These are phyloP conservation scores for Azemiops feae DNA, from an alignment of 2,113 vertebrate species.

Conservation along the genomic window DNA sequence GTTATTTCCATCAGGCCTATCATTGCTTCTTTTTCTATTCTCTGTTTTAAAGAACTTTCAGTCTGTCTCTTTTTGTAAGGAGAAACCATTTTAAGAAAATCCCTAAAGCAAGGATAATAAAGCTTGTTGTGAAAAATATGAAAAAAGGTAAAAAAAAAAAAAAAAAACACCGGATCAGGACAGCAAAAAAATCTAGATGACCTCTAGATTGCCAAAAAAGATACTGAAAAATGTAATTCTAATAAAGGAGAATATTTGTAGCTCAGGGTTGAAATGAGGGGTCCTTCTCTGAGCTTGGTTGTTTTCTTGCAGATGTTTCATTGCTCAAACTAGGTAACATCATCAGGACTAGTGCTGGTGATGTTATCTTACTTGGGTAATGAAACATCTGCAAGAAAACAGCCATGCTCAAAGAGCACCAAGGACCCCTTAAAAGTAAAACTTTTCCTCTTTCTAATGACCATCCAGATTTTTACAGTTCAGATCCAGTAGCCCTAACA, in stretches of 20 bases:
- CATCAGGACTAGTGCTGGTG: background rate
- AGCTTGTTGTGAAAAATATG: background rate
- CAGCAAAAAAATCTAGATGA: background rate
- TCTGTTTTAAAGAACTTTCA: background rate
- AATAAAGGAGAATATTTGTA: background rate
- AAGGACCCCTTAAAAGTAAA: background rate
- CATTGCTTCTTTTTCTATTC: background rate
- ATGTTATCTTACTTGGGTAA: background rate
- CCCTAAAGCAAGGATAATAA: background rate
- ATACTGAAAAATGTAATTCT: background rate
- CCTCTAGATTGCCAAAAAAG: background rate
- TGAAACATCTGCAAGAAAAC: background rate
- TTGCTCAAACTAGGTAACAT: background rate
- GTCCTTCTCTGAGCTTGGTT: background rate
- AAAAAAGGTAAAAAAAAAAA: background rate
- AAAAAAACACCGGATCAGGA: background rate
- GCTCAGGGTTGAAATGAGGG: background rate
- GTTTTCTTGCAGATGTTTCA: background rate
- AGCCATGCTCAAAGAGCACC: background rate
- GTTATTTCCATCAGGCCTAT: background rate
- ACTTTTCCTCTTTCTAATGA: background rate
- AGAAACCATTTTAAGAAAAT: background rate
- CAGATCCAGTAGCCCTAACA: background rate
- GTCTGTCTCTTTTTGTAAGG: background rate
- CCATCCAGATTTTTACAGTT: background rate